Conservation (phyloP, 2,797 vertebrate genomes). For the Thaleichthys pacificus region DNA sequence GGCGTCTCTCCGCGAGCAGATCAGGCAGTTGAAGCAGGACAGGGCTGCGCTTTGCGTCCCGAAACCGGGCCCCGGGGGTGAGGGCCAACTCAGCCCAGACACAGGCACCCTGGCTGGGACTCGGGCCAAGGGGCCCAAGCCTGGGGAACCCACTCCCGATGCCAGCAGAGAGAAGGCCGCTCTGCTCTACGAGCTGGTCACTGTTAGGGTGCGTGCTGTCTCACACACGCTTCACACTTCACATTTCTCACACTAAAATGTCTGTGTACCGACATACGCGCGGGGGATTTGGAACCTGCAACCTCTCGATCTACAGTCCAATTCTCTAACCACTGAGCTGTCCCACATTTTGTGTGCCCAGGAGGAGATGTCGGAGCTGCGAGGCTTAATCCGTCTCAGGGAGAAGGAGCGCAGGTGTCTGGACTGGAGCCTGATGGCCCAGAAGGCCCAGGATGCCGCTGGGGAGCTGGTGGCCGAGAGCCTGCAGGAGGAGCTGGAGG, state of each 20-base stretch:
- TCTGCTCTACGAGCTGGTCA: slow-evolving; percentile 77
- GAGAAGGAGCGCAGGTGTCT: slow-evolving; percentile 81
- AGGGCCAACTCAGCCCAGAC: slow-evolving; percentile 51
- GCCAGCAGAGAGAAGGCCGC: slow-evolving; percentile 74
- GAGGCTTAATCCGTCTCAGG: slow-evolving; percentile 72
- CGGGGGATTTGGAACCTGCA: no score
- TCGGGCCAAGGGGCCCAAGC: slow-evolving; percentile 41
- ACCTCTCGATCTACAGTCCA: no score
- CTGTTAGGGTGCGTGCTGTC: slow-evolving; percentile 76
- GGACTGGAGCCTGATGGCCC: slow-evolving; percentile 74
- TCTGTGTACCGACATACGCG: background rate
- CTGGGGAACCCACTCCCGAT: slow-evolving; percentile 48
- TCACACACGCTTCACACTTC: background rate
- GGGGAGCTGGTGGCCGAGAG: slow-evolving; percentile 73
- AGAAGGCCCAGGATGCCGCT: slow-evolving; percentile 77
- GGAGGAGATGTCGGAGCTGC: slow-evolving; percentile 86
- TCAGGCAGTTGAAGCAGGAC: slow-evolving; percentile 71
- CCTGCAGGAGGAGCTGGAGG: slow-evolving; percentile 67
- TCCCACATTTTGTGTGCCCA: slow-evolving; percentile 45
- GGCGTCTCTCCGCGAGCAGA: slow-evolving; percentile 66
- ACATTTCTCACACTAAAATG: background rate
- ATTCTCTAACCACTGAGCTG: background rate
- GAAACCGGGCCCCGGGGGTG: slow-evolving; percentile 37
- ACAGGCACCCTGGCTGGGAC: slow-evolving; percentile 55
- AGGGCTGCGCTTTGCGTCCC: slow-evolving; percentile 75